Evolutionary conservation across 2,888 invertebrate species (phyloP), one percentile per base, ranked within the genome.

Genomic region (Clistopyga incitator): DNA sequence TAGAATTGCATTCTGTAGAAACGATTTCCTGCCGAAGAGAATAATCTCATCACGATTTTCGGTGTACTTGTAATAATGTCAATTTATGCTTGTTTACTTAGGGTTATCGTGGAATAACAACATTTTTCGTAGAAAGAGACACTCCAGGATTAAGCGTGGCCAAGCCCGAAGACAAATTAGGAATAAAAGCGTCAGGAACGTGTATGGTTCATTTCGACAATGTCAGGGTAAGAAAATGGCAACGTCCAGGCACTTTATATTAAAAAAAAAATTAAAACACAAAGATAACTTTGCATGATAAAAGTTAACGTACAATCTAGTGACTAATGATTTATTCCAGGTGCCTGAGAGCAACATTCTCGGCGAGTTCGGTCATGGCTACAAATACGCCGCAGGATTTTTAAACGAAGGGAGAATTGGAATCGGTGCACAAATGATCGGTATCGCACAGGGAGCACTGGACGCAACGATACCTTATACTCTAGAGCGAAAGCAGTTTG

Each of bases 71-170:
- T 20, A 38, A 13, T 38, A 6, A 75, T 42, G 3, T 47, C 52
- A 81, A 50, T 20, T 42, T 1, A 38, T 42, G 42, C 42, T 52
- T 42, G 84, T 91, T 92, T 4, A 78, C n/a, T 3, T 91, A 98
- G 97, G 97, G 98, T 25, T 98, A 99, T 94, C 97, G 96, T 94
- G 99, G 99, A 61, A 99, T 99, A 88, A 99, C 99, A 0, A 97
- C 98, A 90, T 99, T 99, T 93, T 95, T 99, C 75, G 98, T 99
- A 0, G 99, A 99, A 71, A 95, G 97, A 67, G 96, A 97, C 4
- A 96, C 96, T 2, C 97, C 98, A 0, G 99, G 99, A 0, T 94
- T 99, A 10, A 95, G 95, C 18, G 95, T 99, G 0, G 98, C 97
- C 61, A 98, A 98, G 92, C 97, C 97, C 1, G 99, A 99, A 94